phyloP scores from a whole-genome alignment of 2,113 vertebrate genomes.

The Phaethornis superciliosus region DNA sequence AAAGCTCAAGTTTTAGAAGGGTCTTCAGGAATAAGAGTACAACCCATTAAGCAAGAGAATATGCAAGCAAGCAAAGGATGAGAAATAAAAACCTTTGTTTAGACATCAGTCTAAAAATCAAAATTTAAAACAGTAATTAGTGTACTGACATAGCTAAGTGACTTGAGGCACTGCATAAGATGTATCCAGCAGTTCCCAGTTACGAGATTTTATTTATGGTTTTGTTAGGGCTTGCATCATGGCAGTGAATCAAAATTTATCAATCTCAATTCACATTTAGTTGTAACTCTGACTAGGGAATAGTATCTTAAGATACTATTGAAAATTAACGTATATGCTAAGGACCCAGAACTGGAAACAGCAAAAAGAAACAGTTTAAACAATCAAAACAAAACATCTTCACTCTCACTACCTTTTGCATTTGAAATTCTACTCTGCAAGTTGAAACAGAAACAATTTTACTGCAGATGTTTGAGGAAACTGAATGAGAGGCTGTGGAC shows the following conservation, averaged over 20 bases:
- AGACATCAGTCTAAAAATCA: neutral
- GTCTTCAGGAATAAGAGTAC: neutral
- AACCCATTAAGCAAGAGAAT: neutral
- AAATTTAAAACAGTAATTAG: neutral
- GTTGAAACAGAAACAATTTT: neutral
- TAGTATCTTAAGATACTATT: neutral
- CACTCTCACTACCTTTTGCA: neutral
- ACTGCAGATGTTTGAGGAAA: accelerated
- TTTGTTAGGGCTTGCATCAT: neutral
- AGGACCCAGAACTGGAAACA: neutral
- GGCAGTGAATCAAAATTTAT: neutral
- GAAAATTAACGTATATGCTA: neutral
- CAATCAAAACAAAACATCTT: neutral
- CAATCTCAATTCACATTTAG: neutral
- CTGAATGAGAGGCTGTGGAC: neutral
- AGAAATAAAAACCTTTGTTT: neutral
- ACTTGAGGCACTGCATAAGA: neutral
- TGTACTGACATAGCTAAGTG: neutral
- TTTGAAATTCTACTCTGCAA: neutral
- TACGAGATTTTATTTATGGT: neutral
- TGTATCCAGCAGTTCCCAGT: neutral
- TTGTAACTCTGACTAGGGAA: neutral
- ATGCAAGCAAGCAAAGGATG: neutral
- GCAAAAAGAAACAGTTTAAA: neutral
- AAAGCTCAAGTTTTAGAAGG: neutral